phyloP scores from a whole-genome alignment of 1,140 invertebrate species.

The Drosophila subobscura region DNA sequence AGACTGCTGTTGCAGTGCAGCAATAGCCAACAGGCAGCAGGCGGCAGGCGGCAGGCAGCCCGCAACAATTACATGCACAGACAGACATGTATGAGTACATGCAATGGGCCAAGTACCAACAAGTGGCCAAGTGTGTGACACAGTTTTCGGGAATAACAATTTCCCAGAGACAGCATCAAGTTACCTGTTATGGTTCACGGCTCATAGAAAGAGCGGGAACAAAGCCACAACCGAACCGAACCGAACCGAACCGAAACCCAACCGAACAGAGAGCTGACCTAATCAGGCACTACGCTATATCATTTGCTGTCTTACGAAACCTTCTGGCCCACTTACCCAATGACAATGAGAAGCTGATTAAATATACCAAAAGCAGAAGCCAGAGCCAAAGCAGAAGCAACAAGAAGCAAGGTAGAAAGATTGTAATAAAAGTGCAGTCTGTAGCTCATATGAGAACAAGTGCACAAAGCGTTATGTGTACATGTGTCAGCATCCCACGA shows the following conservation, averaged over 20 bases:
- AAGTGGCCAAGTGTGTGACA: conserved; percentile 47
- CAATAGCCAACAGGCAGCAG: neutral
- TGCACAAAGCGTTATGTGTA: too few species aligned
- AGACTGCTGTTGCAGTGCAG: neutral
- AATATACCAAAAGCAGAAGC: neutral
- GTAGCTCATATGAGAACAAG: too few species aligned
- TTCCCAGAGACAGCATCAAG: conserved; percentile 45
- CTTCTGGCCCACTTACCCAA: conserved; percentile 47
- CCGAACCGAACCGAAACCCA: neutral
- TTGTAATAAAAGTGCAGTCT: too few species aligned
- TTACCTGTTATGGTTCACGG: conserved; percentile 49
- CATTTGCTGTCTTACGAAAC: conserved; percentile 40
- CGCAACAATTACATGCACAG: conserved; percentile 1
- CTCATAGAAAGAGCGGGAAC: neutral
- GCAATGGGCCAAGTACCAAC: conserved; percentile 26
- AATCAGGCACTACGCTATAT: conserved; percentile 23
- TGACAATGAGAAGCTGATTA: conserved; percentile 24
- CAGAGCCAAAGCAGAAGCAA: neutral
- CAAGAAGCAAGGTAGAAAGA: too few species aligned
- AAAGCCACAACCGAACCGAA: neutral
- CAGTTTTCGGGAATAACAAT: conserved; percentile 49
- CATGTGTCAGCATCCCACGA: too few species aligned
- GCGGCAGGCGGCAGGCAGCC: conserved; percentile 3
- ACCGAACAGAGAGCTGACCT: conserved; percentile 25
- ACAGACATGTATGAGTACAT: conserved; percentile 39